Conservation (phyloP, 2,113 vertebrate species). For the Eolophus roseicapilla region DNA sequence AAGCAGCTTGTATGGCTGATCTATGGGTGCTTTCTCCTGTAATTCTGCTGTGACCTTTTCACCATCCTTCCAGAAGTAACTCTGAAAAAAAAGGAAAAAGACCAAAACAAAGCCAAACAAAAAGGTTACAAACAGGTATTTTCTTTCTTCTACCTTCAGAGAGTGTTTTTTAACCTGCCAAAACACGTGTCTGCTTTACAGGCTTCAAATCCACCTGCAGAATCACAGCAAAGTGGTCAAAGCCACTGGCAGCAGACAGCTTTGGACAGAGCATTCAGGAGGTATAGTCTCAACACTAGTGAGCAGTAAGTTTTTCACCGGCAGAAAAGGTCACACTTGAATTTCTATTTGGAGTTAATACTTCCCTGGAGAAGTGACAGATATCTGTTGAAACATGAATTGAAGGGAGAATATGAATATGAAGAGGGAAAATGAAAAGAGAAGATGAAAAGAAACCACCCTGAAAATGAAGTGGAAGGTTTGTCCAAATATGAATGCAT, state of each 20-base stretch:
- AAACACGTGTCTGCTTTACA: background rate
- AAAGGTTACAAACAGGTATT: background rate
- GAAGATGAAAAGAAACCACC: background rate
- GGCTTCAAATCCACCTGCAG: background rate
- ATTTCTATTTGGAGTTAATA: background rate
- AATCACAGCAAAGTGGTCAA: background rate
- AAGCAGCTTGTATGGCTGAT: background rate
- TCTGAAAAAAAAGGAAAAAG: background rate
- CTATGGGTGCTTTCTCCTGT: background rate
- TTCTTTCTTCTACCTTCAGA: background rate
- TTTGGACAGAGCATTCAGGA: background rate
- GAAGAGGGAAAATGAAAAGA: background rate
- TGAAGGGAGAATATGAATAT: background rate
- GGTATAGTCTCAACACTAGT: background rate
- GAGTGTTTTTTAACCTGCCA: background rate
- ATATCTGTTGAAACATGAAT: background rate
- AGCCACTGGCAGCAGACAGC: background rate
- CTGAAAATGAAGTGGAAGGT: background rate
- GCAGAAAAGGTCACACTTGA: background rate
- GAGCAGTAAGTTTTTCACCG: background rate
- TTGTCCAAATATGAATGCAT: background rate
- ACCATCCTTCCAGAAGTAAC: background rate
- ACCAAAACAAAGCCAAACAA: background rate
- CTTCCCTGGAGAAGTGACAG: background rate
- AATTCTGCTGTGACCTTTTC: constrained; percentile 37